Evolutionary conservation across 2,888 invertebrate genomes (phyloP).

Genomic region (Hyposoter dolosus): DNA sequence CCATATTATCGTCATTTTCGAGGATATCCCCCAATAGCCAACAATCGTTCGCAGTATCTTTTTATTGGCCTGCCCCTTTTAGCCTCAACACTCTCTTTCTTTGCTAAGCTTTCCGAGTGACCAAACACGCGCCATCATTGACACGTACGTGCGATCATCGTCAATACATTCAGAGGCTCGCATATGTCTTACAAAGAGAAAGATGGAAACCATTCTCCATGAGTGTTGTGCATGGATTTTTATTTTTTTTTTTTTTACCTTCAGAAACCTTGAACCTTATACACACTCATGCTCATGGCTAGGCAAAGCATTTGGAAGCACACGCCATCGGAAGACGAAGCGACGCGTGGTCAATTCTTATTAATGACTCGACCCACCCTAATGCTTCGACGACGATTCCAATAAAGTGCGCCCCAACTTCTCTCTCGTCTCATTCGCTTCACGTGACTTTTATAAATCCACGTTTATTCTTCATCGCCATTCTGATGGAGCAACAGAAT

Average conservation of each 20-base stretch:
- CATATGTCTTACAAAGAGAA: constrained; percentile 41
- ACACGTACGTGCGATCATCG: constrained; percentile 28
- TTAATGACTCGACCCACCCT: constrained; percentile 72
- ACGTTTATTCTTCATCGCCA: not conserved
- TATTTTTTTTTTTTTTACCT: constrained; percentile 15
- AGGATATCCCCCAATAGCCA: not conserved
- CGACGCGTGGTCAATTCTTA: constrained; percentile 77
- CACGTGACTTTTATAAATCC: constrained; percentile 32
- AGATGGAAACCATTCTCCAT: constrained; percentile 34
- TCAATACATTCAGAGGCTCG: constrained; percentile 29
- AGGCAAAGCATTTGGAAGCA: constrained; percentile 1
- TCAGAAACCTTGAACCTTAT: constrained; percentile 15
- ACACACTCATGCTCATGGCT: not conserved
- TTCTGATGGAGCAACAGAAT: not conserved
- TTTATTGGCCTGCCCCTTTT: constrained; percentile 39
- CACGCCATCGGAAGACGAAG: constrained; percentile 54
- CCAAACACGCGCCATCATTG: constrained; percentile 33
- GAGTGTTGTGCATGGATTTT: constrained; percentile 34
- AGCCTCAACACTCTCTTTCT: constrained; percentile 22
- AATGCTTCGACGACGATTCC: constrained; percentile 55
- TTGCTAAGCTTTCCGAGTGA: constrained; percentile 26
- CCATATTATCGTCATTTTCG: not conserved
- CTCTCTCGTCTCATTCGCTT: constrained; percentile 12
- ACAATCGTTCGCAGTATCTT: constrained; percentile 42
- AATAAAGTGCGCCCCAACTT: constrained; percentile 13